Base-by-base conservation (phyloP, 2,797 vertebrate species). In the Alectoris magna region DNA sequence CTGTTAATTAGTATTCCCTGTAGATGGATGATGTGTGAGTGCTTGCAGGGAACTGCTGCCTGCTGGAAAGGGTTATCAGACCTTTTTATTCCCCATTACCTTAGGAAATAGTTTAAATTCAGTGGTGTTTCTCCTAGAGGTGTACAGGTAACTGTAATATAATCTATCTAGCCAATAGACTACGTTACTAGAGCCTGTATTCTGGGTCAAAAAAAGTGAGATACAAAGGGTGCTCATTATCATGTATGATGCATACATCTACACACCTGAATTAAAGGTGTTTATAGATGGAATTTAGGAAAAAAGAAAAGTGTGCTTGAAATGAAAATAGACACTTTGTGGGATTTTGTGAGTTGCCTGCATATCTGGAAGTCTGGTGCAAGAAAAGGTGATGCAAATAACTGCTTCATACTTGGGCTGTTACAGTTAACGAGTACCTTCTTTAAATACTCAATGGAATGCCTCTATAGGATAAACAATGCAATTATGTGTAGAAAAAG, bases 381-480 rank as follows among this genome's bases (percentile, higher is more conserved):
- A 58, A 46, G 51, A 63, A 75, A 81, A 63, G 23, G 38, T 7
- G 53, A 10, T 0, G 1, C 18, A 75, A 80, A 70, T 60, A 22
- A 43, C 38, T 39, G 38, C 21, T 90, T 79, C 71, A 31, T 76
- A 41, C 8, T 27, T 26, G 29, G 17, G 21, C 21, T 12, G 39
- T 49, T 93, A 21, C 24, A 58, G 60, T 94, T 94, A 88, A 46
- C 69, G 69, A 87, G 10, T 29, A 43, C 46, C 44, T 82, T 60
- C 1, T 88, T 93, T 63, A 87, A 56, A 72, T 76, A 69, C 49
- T 43, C n/a, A 67, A 51, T 81, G 68, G 81, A 95, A 95, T 87
- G 4, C 29, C 64, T 81, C 79, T 84, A 91, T 93, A 91, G 86
- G 83, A 84, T 91, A 97, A 93, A 95, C 92, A 97, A 94, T 76